Base-by-base conservation (phyloP, 2,888 invertebrate genomes). In the Apomyelois bistriatella region DNA sequence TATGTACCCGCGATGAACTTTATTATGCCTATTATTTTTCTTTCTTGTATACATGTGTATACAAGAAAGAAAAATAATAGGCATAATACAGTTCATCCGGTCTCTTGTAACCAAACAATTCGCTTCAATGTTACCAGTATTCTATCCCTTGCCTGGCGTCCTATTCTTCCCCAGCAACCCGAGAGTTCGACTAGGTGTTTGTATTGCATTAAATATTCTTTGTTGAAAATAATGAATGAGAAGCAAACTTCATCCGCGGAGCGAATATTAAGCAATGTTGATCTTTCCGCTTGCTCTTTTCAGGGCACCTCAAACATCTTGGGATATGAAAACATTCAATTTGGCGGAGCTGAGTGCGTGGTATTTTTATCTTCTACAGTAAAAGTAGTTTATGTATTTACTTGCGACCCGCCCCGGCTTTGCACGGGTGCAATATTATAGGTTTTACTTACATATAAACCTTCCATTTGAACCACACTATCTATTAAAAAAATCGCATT, bases 161-260 rank as follows among this genome's bases (percentile, higher is more conserved):
- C 51, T 51, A 52, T 7, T 43, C 36, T 42, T 30, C 53, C 49
- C 47, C 64, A 69, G 68, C 32, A 66, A 59, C 58, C 52, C 49
- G 38, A 53, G 56, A 55, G 57, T 58, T 50, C 53, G 57, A 59
- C 58, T 58, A 59, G 60, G 64, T 74, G 75, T 76, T 76, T 74
- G 70, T 69, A 70, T 66, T 70, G 67, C 72, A 76, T 77, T 75
- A 75, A 71, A 68, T 65, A 77, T 76, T 77, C 73, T 71, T 72
- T 74, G 74, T 74, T 32, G 58, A 62, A 66, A 73, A 75, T 76
- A 75, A 76, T 76, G 74, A 76, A 76, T 72, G 70, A 74, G 68
- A 55, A 52, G 55, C 53, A 53, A 58, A 58, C 57, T 57, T 52
- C 46, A 50, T 48, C 56, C 58, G 58, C 56, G 47, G 56, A 59